A percentile compares a stretch with the other conserved stretches of the same genome.
Evolutionary conservation across 2,888 invertebrate species (phyloP).

Genomic region (Habroteleia sp.): DNA sequence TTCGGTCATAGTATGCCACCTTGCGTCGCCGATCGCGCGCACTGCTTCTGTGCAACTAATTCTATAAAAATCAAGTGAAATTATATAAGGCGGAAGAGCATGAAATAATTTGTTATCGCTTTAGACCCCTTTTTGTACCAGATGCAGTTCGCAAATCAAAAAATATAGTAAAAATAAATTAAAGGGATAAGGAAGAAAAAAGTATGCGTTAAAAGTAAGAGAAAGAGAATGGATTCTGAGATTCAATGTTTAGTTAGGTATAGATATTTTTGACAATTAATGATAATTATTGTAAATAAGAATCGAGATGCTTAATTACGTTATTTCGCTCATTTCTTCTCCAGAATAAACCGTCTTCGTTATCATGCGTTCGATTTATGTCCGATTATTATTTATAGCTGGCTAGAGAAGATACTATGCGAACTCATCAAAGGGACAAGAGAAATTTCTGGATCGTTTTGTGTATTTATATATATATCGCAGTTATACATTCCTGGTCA

Average conservation of each 20-base stretch:
- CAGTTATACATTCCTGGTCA: constrained; percentile 52
- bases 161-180: background rate
- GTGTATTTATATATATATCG: constrained; percentile 54
- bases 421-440: background rate
- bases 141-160: constrained; percentile 21
- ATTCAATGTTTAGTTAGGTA: constrained; percentile 39
- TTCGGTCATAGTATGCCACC: background rate
- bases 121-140: constrained; percentile 5
- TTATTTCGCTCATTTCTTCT: constrained; percentile 19
- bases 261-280: constrained; percentile 51
- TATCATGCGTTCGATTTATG: background rate
- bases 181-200: background rate
- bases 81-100: too few relatives aligned
- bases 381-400: constrained; percentile 15
- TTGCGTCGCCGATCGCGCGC: background rate
- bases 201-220: background rate
- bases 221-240: constrained; percentile 2
- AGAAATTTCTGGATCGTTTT: constrained; percentile 25
- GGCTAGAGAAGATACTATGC: constrained; percentile 2
- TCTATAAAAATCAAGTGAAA: too few relatives aligned
- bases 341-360: background rate
- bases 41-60: constrained; percentile 9
- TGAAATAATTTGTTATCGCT: background rate
- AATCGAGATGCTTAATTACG: constrained; percentile 62
- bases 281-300: constrained; percentile 50